Evolutionary conservation across 2,797 vertebrate genomes (phyloP), one percentile per base, ranked within the genome.

Genomic region (Sphaeramia orbicularis): DNA sequence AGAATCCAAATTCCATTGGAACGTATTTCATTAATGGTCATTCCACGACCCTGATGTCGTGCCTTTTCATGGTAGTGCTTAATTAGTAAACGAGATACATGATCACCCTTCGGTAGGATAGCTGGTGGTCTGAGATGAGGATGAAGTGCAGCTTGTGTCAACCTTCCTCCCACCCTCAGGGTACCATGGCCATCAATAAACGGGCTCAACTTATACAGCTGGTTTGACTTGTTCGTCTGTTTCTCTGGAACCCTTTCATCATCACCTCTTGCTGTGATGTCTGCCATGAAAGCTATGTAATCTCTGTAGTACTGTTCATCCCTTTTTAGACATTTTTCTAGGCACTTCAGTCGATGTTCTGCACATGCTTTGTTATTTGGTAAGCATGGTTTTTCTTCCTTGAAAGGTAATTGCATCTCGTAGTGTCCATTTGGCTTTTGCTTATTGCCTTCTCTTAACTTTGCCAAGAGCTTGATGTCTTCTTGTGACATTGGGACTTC

Each of bases 71-170:
- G 57, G 13, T 53, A 55, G 19, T 66, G 11, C 15, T 71, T 54
- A 13, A 62, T 30, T 10, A 63, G 16, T 16, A 66, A 7, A 15
- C 10, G 4, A 15, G 65, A 74, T 11, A 71, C 19, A 56, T 76
- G 51, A 51, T 59, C 52, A 6, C 47, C 51, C 48, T 57, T 68
- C n/a, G 66, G 71, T 7, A 82, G 62, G 15, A 71, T 55, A 16
- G 44, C 67, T 32, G 71, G 71, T 54, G 80, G 58, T 13, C 65
- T 72, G 9, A 76, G 16, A 38, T 68, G 64, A 4, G 66, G 61
- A 16, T 80, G 57, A 3, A 80, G 47, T 3, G 40, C 11, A 10
- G 48, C 66, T 13, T 58, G 52, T 4, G 38, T 56, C 11, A 70
- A 44, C 32, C 65, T 16, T 12, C 64, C 78, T 74, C 51, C 65